Evolutionary conservation across 1,140 invertebrate genomes (phyloP).

Genomic region (Euschistus heros): DNA sequence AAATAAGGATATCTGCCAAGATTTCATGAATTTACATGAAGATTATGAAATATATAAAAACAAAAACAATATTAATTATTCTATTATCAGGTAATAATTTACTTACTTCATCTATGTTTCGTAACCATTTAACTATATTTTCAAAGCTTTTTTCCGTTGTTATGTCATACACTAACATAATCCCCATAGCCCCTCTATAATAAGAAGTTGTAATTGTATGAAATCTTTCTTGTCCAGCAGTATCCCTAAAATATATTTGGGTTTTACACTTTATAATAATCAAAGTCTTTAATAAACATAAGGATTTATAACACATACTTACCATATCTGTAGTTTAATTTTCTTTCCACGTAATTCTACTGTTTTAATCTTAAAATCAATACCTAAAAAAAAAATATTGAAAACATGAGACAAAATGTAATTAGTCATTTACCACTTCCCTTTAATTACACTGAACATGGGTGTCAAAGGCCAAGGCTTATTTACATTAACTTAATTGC

Average conservation of each 20-base stretch:
- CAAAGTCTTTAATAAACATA: conserved; percentile 2
- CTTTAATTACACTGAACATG: neutral
- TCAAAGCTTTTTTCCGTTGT: conserved; percentile 97
- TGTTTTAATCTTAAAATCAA: conserved; percentile 98
- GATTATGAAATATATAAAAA: too few species aligned
- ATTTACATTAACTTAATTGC: neutral
- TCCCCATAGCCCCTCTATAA: conserved; percentile 95
- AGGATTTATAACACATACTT: conserved; percentile 34
- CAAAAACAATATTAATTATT: neutral
- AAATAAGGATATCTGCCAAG: neutral
- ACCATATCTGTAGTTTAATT: conserved; percentile 98
- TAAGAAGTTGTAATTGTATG: conserved; percentile 97
- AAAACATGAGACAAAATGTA: conserved; percentile 4
- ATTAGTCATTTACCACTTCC: neutral
- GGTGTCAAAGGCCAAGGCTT: conserved; percentile 18
- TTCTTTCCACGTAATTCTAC: conserved; percentile 95
- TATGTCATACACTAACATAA: conserved; percentile 97
- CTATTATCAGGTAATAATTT: neutral
- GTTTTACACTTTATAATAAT: neutral
- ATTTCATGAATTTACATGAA: neutral
- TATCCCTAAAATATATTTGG: conserved; percentile 55
- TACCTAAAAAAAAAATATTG: conserved; percentile 55
- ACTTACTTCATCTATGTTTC: conserved; percentile 88
- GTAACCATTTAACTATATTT: conserved; percentile 96
- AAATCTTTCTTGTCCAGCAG: conserved; percentile 89